Percentiles rank a stretch among this genome's conserved stretches.
phyloP scores from a whole-genome alignment of 1,140 invertebrate species.

The Ooceraea biroi region DNA sequence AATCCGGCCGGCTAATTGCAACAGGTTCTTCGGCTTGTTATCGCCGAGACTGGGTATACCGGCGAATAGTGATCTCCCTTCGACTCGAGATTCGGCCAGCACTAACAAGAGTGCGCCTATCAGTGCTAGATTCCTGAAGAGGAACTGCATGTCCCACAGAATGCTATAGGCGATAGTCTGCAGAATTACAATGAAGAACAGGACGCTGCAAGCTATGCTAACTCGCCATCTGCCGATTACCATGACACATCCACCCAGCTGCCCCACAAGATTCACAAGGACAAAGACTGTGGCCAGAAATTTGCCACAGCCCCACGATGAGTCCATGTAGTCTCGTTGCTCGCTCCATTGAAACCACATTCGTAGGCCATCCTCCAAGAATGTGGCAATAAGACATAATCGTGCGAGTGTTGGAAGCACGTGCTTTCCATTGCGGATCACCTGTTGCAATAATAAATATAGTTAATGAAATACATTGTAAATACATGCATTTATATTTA shows the following conservation, averaged over 20 bases:
- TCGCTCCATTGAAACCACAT: slow-evolving; percentile 99
- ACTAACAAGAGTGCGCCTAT: slow-evolving; percentile 98
- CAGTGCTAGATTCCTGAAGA: slow-evolving; percentile 97
- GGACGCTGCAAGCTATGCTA: slow-evolving; percentile 96
- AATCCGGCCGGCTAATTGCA: slow-evolving; percentile 98
- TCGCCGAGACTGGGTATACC: slow-evolving; percentile 98
- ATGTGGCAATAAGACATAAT: slow-evolving; percentile 99
- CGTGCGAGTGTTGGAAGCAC: slow-evolving; percentile 97
- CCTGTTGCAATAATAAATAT: slow-evolving; percentile 87
- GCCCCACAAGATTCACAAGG: slow-evolving; percentile 97
- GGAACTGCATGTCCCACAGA: slow-evolving; percentile 98
- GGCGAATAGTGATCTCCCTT: slow-evolving; percentile 97
- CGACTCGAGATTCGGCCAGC: slow-evolving; percentile 96
- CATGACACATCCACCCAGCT: slow-evolving; percentile 98
- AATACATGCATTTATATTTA: not conserved
- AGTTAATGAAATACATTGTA: not conserved
- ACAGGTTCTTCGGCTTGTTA: slow-evolving; percentile 99
- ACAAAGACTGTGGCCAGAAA: slow-evolving; percentile 97
- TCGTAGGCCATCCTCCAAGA: slow-evolving; percentile 99
- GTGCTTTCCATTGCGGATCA: slow-evolving; percentile 96
- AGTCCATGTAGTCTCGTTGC: slow-evolving; percentile 99
- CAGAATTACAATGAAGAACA: slow-evolving; percentile 98
- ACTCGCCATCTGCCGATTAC: slow-evolving; percentile 97
- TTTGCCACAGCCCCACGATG: slow-evolving; percentile 98
- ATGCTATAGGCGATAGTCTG: slow-evolving; percentile 99